Base-by-base conservation (phyloP, 2,888 invertebrate species). In the Lepidochitona cinerea region DNA sequence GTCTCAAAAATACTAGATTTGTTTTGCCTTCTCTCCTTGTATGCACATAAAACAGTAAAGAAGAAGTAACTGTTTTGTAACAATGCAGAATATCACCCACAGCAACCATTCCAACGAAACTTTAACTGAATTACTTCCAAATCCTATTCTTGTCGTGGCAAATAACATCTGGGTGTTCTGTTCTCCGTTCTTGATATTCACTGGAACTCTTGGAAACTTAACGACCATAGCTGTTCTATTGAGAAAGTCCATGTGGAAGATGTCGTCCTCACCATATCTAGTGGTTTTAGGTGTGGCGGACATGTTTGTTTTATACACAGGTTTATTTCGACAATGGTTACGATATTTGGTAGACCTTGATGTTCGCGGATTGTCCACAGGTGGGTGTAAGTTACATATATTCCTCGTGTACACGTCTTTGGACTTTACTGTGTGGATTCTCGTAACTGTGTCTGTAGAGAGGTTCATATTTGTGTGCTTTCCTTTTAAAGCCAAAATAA, bases 381-480 rank as follows among this genome's bases (percentile, higher is more conserved):
- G 75, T 5, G 73, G 72, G 0, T 86, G 85, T 68, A 83, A 85
- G 74, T 64, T 85, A 3, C 81, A 87, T 71, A 71, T 79, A 0
- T 85, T 83, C 78, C 41, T 85, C 26, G 82, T 85, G 6, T 87
- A 87, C 66, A 77, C 78, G 29, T 80, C 83, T 7, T 73, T 85
- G 1, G 83, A 87, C 70, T 79, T 83, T 36, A 85, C 86, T 5
- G 84, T 84, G 0, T 88, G 88, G 88, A 81, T 87, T 23, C 77
- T 88, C 12, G 84, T 85, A 41, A 81, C 82, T n/a, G 84, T 88
- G 35, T 86, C 87, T 3, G 37, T 85, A 23, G 87, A 87, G 67
- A 74, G 87, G 23, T 81, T 84, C 1, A 70, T 87, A 0, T 82
- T 84, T 6, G 83, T 85, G 6, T 86, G 82, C 79, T 73, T 78